Percentiles rank a stretch among this genome's conserved stretches.
Conservation (phyloP, 2,113 vertebrate genomes). For the Corapipo altera region DNA sequence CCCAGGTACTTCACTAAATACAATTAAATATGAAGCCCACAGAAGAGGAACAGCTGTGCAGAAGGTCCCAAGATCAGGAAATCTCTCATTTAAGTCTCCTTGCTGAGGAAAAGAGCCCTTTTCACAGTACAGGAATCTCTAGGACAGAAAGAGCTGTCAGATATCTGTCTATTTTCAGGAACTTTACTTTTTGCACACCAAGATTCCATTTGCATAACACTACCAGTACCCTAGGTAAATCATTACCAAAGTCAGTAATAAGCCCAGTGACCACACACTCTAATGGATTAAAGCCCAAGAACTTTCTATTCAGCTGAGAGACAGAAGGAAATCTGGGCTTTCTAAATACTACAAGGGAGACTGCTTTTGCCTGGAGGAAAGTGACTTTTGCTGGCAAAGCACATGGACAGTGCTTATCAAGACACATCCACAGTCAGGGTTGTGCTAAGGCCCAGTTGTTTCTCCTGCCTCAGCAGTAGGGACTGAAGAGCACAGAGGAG, state of each 20-base stretch:
- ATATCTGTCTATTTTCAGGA: not conserved
- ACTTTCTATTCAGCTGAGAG: not conserved
- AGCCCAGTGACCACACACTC: not conserved
- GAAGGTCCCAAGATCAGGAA: not conserved
- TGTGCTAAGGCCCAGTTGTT: not conserved
- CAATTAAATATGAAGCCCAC: not conserved
- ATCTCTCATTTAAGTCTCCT: not conserved
- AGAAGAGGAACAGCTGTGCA: not conserved
- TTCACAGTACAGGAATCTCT: not conserved
- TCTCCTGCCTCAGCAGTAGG: not conserved
- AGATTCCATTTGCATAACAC: not conserved
- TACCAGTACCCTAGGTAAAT: not conserved
- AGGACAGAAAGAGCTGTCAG: not conserved
- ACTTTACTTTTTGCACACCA: not conserved
- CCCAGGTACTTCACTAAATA: constrained; percentile 23
- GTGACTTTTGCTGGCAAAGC: not conserved
- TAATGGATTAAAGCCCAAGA: not conserved
- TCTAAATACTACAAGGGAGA: not conserved
- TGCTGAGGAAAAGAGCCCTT: not conserved
- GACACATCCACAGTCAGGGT: not conserved
- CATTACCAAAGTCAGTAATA: not conserved
- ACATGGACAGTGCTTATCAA: not conserved
- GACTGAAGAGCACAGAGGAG: not conserved
- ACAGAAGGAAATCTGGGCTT: not conserved
- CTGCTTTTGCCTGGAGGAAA: not conserved